Conservation (phyloP, 2,113 vertebrate species). For the Pelvicachromis taeniatus region DNA sequence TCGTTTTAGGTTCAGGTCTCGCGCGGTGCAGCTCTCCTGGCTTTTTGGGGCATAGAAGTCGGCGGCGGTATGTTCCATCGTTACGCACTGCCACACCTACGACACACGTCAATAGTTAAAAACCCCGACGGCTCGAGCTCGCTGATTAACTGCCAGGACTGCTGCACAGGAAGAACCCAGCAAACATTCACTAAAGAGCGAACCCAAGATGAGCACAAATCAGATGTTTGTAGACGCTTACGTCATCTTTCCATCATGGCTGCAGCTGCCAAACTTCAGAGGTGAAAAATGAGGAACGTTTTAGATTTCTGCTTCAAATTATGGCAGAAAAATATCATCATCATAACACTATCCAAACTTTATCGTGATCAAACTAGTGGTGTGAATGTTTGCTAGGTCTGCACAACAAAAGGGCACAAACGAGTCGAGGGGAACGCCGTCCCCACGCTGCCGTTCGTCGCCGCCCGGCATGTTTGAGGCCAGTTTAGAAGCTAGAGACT, state of each 20-base stretch:
- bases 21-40: not conserved
- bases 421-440: not conserved
- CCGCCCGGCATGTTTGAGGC: not conserved
- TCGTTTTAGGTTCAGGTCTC: not conserved
- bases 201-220: conserved; percentile 4
- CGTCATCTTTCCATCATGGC: not conserved
- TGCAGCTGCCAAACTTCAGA: not conserved
- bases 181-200: not conserved
- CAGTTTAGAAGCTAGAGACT: conserved; percentile 6
- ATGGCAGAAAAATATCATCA: not conserved
- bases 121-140: not conserved
- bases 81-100: conserved; percentile 30
- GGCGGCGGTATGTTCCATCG: not conserved
- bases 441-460: not conserved
- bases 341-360: not conserved
- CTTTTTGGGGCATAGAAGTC: not conserved
- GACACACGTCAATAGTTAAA: not conserved
- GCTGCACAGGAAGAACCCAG: conserved; percentile 13
- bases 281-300: not conserved
- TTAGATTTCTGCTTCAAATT: not conserved
- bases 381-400: not conserved
- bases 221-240: not conserved
- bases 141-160: not conserved
- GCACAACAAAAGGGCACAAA: not conserved
- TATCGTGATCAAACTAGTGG: not conserved